phyloP scores from a whole-genome alignment of 30 jellyfish, hydroid and myxozoan species.

The Nemopilema nomurai region DNA sequence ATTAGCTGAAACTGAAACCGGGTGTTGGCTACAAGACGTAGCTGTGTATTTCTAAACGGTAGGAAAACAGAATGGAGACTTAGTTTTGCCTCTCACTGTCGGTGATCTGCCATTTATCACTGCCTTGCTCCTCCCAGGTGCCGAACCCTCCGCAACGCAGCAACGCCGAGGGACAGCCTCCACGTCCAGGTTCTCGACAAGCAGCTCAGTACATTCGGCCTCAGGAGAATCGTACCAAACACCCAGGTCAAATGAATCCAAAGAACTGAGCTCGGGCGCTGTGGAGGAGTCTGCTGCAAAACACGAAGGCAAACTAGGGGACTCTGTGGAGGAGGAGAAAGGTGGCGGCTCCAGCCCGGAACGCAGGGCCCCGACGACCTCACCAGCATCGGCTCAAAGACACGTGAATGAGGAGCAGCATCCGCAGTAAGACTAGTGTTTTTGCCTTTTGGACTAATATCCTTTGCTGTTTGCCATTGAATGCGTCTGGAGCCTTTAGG shows the following conservation, averaged over 20 bases:
- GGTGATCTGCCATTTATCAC: too few relatives aligned
- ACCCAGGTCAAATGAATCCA: constrained; percentile 6
- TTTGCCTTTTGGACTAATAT: background rate
- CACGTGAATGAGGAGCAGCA: background rate
- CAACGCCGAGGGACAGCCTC: background rate
- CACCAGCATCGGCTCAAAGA: background rate
- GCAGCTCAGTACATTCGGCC: constrained; percentile 11
- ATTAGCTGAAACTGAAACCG: too few relatives aligned
- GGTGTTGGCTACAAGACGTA: too few relatives aligned
- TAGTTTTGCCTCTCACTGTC: too few relatives aligned
- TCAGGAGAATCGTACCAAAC: constrained; percentile 6
- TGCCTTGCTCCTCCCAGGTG: background rate
- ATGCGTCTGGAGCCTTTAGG: too few relatives aligned
- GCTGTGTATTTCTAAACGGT: too few relatives aligned
- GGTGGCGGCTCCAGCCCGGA: background rate
- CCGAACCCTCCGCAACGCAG: background rate
- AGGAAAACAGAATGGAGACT: too few relatives aligned
- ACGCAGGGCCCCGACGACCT: background rate
- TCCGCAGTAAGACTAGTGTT: background rate
- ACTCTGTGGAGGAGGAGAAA: constrained; percentile 6
- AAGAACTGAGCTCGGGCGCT: background rate
- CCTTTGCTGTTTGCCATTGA: too few relatives aligned
- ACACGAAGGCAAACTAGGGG: background rate
- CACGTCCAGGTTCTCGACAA: background rate
- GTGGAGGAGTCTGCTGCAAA: background rate